Evolutionary conservation across 2,113 vertebrate genomes (phyloP).

Genomic region (Perca flavescens): DNA sequence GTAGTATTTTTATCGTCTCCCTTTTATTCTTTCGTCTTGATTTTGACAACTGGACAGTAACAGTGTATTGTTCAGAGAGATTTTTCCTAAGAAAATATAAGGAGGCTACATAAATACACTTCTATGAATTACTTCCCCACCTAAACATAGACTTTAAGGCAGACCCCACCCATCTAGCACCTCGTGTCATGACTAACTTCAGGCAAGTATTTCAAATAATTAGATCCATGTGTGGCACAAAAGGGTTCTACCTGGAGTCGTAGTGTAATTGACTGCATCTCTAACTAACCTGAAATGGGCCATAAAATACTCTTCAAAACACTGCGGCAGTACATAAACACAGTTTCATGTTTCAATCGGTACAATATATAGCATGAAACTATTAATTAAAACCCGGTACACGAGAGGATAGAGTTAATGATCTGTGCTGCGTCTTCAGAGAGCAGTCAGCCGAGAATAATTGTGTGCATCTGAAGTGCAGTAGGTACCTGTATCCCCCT

Average conservation of each 20-base stretch:
- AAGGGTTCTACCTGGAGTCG: slow-evolving; percentile 34
- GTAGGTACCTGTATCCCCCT: slow-evolving; percentile 64
- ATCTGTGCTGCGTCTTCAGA: slow-evolving; percentile 68
- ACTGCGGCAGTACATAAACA: slow-evolving; percentile 40
- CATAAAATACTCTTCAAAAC: slow-evolving; percentile 45
- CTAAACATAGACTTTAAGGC: slow-evolving; percentile 11
- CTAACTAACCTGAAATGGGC: slow-evolving; percentile 57
- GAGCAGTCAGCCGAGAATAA: slow-evolving; percentile 68
- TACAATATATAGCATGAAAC: slow-evolving; percentile 56
- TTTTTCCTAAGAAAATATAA: not conserved
- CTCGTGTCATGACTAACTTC: slow-evolving; percentile 8
- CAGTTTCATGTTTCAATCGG: slow-evolving; percentile 33
- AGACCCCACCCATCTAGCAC: not conserved
- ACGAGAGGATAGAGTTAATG: slow-evolving; percentile 65
- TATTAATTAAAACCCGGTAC: slow-evolving; percentile 65
- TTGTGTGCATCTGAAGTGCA: slow-evolving; percentile 58
- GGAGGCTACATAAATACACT: not conserved
- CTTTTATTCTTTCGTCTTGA: not conserved
- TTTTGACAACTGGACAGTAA: not conserved
- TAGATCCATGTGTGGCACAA: slow-evolving; percentile 20
- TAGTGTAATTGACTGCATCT: slow-evolving; percentile 31
- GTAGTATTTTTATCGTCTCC: slow-evolving; percentile 7
- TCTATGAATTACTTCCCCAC: not conserved
- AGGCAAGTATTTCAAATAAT: slow-evolving; percentile 33
- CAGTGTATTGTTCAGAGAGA: not conserved